phyloP scores from a whole-genome alignment of 2,113 vertebrate genomes.

The Labeo rohita region DNA sequence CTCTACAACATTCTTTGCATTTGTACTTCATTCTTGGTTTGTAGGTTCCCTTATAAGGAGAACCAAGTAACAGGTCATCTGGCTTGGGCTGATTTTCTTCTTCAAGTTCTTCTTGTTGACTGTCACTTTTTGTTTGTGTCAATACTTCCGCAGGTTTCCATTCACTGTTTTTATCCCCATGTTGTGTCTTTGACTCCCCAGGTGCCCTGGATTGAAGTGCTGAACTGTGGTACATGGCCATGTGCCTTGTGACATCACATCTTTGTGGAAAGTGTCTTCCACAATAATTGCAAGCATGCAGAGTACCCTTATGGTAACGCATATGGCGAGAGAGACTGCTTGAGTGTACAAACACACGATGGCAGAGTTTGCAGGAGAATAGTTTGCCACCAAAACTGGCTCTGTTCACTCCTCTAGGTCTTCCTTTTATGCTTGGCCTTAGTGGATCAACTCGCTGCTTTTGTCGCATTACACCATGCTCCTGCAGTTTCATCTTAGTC shows the following conservation, averaged over 20 bases:
- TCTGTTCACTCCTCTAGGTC: conserved; percentile 48
- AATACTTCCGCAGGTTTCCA: conserved; percentile 50
- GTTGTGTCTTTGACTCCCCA: conserved; percentile 43
- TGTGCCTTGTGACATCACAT: conserved; percentile 76
- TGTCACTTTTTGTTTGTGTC: conserved; percentile 58
- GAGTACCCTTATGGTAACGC: conserved; percentile 80
- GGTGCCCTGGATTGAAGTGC: conserved; percentile 65
- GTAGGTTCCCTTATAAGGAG: conserved; percentile 45
- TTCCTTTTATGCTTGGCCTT: conserved; percentile 53
- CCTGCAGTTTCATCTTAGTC: conserved; percentile 1
- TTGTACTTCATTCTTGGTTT: conserved; percentile 69
- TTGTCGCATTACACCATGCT: conserved; percentile 44
- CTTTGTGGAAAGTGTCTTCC: conserved; percentile 77
- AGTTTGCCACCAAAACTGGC: conserved; percentile 66
- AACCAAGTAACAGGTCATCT: conserved; percentile 37
- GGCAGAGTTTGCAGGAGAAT: conserved; percentile 78
- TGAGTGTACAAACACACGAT: conserved; percentile 78
- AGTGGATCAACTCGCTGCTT: conserved; percentile 22
- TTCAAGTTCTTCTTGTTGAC: conserved; percentile 51
- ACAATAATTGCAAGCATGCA: conserved; percentile 77
- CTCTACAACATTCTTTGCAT: conserved; percentile 76
- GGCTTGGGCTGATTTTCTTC: conserved; percentile 41
- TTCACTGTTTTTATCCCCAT: conserved; percentile 17
- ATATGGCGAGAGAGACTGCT: conserved; percentile 81
- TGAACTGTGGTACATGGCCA: conserved; percentile 75